Percentiles rank a stretch among this genome's conserved stretches.
phyloP scores from a whole-genome alignment of 1,140 invertebrate genomes.

The Tetragonula clypearis region DNA sequence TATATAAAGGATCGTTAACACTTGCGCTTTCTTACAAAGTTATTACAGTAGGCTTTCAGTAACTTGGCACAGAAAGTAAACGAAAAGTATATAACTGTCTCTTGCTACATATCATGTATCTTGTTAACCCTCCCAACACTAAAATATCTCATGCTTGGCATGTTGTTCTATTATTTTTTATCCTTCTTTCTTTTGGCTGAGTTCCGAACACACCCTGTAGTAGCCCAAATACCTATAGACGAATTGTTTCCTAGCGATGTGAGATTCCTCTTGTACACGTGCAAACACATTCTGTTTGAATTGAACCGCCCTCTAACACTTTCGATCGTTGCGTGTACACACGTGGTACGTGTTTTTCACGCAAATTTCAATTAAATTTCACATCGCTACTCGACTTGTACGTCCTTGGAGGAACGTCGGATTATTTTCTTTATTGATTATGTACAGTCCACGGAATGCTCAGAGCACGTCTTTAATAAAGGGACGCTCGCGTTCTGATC shows the following conservation, averaged over 20 bases:
- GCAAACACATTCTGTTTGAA: background rate
- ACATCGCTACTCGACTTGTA: constrained; percentile 22
- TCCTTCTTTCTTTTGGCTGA: constrained; percentile 77
- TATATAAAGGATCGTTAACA: constrained; percentile 32
- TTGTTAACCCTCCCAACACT: constrained; percentile 41
- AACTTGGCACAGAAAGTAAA: constrained; percentile 47
- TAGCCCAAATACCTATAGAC: constrained; percentile 29
- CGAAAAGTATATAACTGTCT: constrained; percentile 40
- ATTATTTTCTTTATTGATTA: constrained; percentile 31
- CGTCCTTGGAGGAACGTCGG: constrained; percentile 18
- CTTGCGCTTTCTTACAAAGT: constrained; percentile 47
- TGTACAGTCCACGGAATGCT: constrained; percentile 46
- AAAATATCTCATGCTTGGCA: constrained; percentile 54
- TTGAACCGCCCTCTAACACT: background rate
- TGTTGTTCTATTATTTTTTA: constrained; percentile 64
- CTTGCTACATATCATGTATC: constrained; percentile 48
- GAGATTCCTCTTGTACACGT: background rate
- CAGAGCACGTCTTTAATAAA: constrained; percentile 17
- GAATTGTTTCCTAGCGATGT: constrained; percentile 33
- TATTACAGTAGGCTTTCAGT: constrained; percentile 53
- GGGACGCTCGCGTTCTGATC: constrained; percentile 18
- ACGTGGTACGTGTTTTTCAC: background rate
- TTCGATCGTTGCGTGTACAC: background rate
- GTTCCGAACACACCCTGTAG: constrained; percentile 70
- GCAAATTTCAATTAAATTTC: constrained; percentile 25